These are phyloP conservation scores for Standfussiana lucernea DNA, from an alignment of 2,888 invertebrate species.

Conservation along the genomic window DNA sequence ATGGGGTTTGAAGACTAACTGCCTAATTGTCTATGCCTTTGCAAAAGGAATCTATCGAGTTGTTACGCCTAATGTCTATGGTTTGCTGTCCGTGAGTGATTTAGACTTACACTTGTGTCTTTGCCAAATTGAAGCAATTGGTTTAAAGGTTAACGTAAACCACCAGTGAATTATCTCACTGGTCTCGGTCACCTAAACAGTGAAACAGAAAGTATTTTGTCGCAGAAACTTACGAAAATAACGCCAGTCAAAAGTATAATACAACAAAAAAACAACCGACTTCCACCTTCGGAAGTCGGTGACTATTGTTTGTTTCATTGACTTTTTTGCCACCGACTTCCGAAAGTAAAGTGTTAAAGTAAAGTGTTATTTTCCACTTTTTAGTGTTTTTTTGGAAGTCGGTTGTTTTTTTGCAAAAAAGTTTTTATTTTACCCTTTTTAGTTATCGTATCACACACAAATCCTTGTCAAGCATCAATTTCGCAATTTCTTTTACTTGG, in stretches of 20 bases:
- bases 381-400: too few relatives aligned
- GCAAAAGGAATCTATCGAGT: background rate
- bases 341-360: too few relatives aligned
- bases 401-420: too few relatives aligned
- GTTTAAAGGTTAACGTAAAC: slow-evolving; percentile 16
- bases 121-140: slow-evolving; percentile 1
- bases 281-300: too few relatives aligned
- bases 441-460: too few relatives aligned
- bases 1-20: slow-evolving; percentile 20
- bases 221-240: background rate
- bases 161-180: background rate
- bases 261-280: background rate
- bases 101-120: slow-evolving; percentile 14
- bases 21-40: background rate
- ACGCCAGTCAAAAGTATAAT: background rate
- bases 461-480: too few relatives aligned
- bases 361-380: too few relatives aligned
- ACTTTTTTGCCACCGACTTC: too few relatives aligned
- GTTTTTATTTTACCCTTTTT: too few relatives aligned
- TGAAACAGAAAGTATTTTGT: background rate
- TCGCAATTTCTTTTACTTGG: too few relatives aligned
- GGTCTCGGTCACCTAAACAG: too few relatives aligned
- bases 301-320: too few relatives aligned
- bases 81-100: background rate
- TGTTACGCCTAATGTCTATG: slow-evolving; percentile 20